phyloP scores from a whole-genome alignment of 2,797 vertebrate genomes.

The Rhodeus uyekii region DNA sequence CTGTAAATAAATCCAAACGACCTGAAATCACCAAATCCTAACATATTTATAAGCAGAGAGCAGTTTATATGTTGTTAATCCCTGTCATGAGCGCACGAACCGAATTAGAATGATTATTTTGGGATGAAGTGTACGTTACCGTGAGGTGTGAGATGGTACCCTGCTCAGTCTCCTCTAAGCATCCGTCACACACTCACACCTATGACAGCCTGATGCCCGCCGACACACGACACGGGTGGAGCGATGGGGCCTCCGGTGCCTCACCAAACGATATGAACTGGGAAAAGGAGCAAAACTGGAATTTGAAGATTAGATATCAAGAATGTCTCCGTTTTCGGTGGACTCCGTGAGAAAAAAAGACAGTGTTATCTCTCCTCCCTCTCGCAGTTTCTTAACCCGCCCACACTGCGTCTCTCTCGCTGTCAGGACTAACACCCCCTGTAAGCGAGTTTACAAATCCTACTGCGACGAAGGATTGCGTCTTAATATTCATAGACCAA shows the following conservation, averaged over 20 bases:
- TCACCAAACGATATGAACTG: slow-evolving; percentile 17
- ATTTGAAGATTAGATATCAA: slow-evolving; percentile 13
- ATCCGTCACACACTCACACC: slow-evolving; percentile 75
- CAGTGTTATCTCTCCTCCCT: slow-evolving; percentile 75
- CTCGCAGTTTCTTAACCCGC: slow-evolving; percentile 75
- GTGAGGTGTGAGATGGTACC: slow-evolving; percentile 75
- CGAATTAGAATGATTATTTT: background rate
- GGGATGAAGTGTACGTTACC: slow-evolving; percentile 70
- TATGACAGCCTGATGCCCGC: slow-evolving; percentile 66
- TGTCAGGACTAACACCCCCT: slow-evolving; percentile 58
- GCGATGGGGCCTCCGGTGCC: slow-evolving; percentile 12
- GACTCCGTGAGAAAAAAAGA: slow-evolving; percentile 51
- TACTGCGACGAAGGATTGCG: slow-evolving; percentile 16
- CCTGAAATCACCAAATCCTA: background rate
- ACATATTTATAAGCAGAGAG: background rate
- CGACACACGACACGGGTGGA: slow-evolving; percentile 32
- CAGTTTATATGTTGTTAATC: background rate
- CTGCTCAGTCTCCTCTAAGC: slow-evolving; percentile 71
- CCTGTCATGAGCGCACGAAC: background rate
- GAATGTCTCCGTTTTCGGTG: slow-evolving; percentile 70
- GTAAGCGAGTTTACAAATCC: slow-evolving; percentile 8
- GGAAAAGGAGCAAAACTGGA: slow-evolving; percentile 22
- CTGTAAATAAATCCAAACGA: background rate
- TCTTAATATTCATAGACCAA: background rate
- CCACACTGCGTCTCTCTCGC: slow-evolving; percentile 85